Evolutionary conservation across 2,797 vertebrate species (phyloP), one percentile per base, ranked within the genome.

Genomic region (Melanotaenia pygmaea): DNA sequence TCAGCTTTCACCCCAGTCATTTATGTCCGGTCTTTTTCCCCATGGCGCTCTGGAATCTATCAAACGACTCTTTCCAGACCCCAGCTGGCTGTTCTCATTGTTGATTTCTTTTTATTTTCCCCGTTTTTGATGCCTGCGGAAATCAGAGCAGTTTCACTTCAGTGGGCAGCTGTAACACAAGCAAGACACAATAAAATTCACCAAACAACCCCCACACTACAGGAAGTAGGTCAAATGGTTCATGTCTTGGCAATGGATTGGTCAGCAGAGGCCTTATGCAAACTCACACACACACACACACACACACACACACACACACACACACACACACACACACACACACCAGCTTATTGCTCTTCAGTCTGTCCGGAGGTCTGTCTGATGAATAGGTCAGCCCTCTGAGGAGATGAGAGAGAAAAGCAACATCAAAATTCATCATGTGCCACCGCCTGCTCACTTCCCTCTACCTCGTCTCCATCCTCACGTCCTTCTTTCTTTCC

Each of bases 141-240:
- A 74, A 80, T 74, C 56, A 2, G 63, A 82, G 66, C 67, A 26
- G 85, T 85, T 75, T 74, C 78, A 79, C 72, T 81, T 59, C 72
- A 89, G 73, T 18, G 11, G 77, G 65, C 59, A 71, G 67, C 69
- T 79, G 76, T 72, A 85, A 82, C 72, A 43, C 35, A 13, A 7
- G 37, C 35, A 35, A 60, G 35, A 60, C 76, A 37, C 64, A 34
- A 38, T 64, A 38, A 32, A 58, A 61, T 59, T 18, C 37, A 10
- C 28, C 47, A 22, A 26, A 62, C 57, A 35, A 51, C 35, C 40
- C 1, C 34, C 28, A 47, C 70, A 53, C 57, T 32, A 11, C 30
- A 40, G 76, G 70, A 89, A 89, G 81, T 89, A 86, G 87, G 86
- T 89, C 87, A 88, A 80, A 87, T 72, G 66, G 70, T 74, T 70